A percentile compares a stretch with the other conserved stretches of the same genome.
These are phyloP conservation scores for Antrozous pallidus DNA, from an alignment of 2,797 vertebrate genomes.

Conservation along the genomic window DNA sequence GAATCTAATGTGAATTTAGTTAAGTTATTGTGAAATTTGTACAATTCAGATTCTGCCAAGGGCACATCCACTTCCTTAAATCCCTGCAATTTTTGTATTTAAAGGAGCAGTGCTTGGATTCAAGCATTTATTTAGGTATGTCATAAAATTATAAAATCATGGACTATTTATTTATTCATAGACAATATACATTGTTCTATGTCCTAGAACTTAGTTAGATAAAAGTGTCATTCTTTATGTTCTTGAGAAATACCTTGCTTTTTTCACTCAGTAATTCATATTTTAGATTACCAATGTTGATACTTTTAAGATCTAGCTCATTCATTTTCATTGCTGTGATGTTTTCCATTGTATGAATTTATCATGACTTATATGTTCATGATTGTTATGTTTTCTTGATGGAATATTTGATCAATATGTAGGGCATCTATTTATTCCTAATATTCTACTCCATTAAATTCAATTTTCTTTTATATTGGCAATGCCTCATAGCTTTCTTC, in stretches of 20 bases:
- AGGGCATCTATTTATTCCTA: neutral
- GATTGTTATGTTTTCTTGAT: neutral
- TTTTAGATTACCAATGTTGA: neutral
- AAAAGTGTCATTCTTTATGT: slow-evolving; percentile 25
- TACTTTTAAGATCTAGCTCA: neutral
- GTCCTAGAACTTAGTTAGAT: neutral
- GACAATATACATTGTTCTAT: neutral
- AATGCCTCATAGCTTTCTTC: neutral
- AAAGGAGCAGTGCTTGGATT: neutral
- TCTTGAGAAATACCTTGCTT: neutral
- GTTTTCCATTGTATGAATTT: neutral
- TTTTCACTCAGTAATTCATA: slow-evolving; percentile 8
- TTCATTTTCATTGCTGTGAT: slow-evolving; percentile 27
- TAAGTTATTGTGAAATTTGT: neutral
- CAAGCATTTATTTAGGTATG: slow-evolving; percentile 1
- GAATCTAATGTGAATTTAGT: neutral
- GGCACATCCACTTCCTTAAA: neutral
- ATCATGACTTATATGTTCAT: neutral
- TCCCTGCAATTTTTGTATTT: neutral
- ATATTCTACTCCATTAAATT: neutral
- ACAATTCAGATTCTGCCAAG: neutral
- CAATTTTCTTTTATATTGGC: neutral
- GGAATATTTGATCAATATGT: neutral
- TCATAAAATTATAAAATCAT: slow-evolving; percentile 31
- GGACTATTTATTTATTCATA: neutral